These are phyloP conservation scores for Agapornis canus DNA, from an alignment of 2,797 vertebrate genomes.

Conservation along the genomic window DNA sequence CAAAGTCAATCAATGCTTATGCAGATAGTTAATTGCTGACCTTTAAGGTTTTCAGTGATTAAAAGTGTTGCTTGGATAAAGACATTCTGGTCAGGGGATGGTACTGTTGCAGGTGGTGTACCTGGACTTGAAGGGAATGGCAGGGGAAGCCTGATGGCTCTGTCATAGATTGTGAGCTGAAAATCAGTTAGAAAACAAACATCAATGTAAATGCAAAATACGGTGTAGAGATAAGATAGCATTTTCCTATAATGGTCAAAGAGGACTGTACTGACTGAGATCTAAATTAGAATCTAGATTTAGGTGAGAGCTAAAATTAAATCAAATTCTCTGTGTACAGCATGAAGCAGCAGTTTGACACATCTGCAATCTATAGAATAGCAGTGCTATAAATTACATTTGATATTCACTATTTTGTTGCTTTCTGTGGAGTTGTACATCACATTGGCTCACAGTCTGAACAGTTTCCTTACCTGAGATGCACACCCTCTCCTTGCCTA, in stretches of 20 bases:
- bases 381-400: not conserved
- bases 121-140: conserved; percentile 1
- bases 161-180: conserved; percentile 51
- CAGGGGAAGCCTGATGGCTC: conserved; percentile 30
- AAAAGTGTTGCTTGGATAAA: conserved; percentile 31
- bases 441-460: not conserved
- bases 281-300: not conserved
- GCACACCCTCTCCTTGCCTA: not conserved
- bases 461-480: not conserved
- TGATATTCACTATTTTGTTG: not conserved
- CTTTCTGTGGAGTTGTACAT: not conserved
- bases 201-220: not conserved
- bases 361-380: not conserved
- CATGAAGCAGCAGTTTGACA: not conserved
- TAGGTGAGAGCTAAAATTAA: not conserved
- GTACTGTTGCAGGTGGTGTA: not conserved
- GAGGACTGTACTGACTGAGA: not conserved
- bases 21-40: conserved; percentile 36
- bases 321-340: not conserved
- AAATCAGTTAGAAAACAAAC: conserved; percentile 21
- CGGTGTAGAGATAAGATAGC: not conserved
- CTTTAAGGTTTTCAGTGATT: conserved; percentile 60
- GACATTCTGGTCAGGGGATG: not conserved
- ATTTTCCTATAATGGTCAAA: not conserved
- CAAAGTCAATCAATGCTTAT: not conserved